Evolutionary conservation across 2,113 vertebrate genomes (phyloP).

Genomic region (Apistogramma diplotaenia): DNA sequence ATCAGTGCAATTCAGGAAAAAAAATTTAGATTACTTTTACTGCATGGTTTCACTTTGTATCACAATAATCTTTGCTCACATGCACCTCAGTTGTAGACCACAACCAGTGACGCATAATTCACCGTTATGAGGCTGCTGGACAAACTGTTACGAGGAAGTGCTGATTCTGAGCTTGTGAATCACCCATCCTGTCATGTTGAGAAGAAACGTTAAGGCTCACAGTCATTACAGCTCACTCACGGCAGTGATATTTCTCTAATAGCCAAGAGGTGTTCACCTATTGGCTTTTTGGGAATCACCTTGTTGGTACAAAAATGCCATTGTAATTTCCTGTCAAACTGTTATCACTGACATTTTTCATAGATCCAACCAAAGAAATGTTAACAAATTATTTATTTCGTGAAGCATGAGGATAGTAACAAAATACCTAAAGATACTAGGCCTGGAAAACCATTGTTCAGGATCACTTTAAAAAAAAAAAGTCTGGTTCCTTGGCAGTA

Average conservation of each 20-base stretch:
- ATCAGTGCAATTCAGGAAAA: neutral
- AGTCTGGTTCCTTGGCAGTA: neutral
- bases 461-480: neutral
- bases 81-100: neutral
- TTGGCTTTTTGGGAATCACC: neutral
- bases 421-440: neutral
- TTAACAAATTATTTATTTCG: neutral
- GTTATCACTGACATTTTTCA: neutral
- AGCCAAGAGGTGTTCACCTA: too few relatives aligned
- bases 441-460: neutral
- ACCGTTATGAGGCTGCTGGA: neutral
- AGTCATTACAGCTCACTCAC: neutral
- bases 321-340: neutral
- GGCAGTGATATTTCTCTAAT: neutral
- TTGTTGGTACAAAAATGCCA: too few relatives aligned
- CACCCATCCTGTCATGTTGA: rapidly evolving
- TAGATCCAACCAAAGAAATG: neutral
- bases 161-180: neutral
- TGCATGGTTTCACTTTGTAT: too few relatives aligned
- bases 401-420: neutral
- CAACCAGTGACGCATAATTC: neutral
- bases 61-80: too few relatives aligned
- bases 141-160: rapidly evolving
- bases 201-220: neutral
- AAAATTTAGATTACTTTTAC: neutral